Percentiles rank a stretch among this genome's conserved stretches.
Conservation (phyloP, 2,113 vertebrate species). For the Pan troglodytes region NHGRI_mPanTro3-v2.1_pri NC_072401.2:132702501-132703000, state of each 20-base stretch:
- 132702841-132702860: neutral
- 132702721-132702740: neutral
- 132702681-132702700: no score
- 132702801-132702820: neutral
- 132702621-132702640: neutral
- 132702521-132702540: neutral
- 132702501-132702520: neutral
- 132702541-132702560: fast-evolving
- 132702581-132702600: neutral
- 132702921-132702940: slow-evolving; percentile 19
- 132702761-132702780: neutral
- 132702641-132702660: neutral
- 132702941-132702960: slow-evolving; percentile 39
- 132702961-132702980: slow-evolving; percentile 72
- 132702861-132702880: neutral
- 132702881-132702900: neutral
- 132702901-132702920: neutral
- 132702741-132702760: neutral
- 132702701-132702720: neutral
- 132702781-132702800: neutral
- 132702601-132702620: neutral
- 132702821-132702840: neutral
- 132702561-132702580: neutral
- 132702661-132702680: neutral
- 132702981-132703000: slow-evolving; percentile 64